Evolutionary conservation across 2,797 vertebrate genomes (phyloP), one percentile per base, ranked within the genome.

Genomic region (Lacerta agilis): DNA sequence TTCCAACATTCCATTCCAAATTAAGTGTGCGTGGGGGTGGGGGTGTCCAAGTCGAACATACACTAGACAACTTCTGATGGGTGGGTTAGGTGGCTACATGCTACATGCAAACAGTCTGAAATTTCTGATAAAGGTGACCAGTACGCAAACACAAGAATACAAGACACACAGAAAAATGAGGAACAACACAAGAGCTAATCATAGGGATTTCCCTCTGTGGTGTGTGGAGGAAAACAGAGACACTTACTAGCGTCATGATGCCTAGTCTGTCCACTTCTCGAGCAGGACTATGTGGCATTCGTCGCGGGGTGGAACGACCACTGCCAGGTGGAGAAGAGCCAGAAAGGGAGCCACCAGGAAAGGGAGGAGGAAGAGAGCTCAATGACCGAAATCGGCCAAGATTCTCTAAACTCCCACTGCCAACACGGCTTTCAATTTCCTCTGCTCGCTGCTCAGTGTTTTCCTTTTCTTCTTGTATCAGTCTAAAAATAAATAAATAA

Each of bases 401-500:
- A 38, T 95, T 97, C 15, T 99, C 99, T 79, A 97, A 76, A 82
- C 94, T 95, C 0, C 98, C 97, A 0, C 98, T 98, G 90, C 98
- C 98, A 38, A 99, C 99, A 2, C 98, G 95, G 82, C 97, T 97
- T 94, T 99, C 99, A 0, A 99, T 99, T 97, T 99, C 98, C 95
- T 99, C 99, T 0, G 99, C 98, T 29, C 98, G 97, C 94, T 98
- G 97, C 15, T 98, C 97, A 0, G 99, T 98, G 96, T 94, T 99
- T 96, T 99, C 99, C 96, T 99, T 99, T 95, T 99, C 99, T 92
- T 99, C 99, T 83, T 99, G 99, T 89, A 99, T 99, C 96, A 99
- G 96, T 76, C 99, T 99, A 82, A 82, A 86, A 82, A 86, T 23
- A 55, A 85, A 67, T 4, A 23, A 81, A 89, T 5, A 81, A 82